Conservation (phyloP, 2,888 invertebrate genomes). For the Calameuta filiformis region DNA sequence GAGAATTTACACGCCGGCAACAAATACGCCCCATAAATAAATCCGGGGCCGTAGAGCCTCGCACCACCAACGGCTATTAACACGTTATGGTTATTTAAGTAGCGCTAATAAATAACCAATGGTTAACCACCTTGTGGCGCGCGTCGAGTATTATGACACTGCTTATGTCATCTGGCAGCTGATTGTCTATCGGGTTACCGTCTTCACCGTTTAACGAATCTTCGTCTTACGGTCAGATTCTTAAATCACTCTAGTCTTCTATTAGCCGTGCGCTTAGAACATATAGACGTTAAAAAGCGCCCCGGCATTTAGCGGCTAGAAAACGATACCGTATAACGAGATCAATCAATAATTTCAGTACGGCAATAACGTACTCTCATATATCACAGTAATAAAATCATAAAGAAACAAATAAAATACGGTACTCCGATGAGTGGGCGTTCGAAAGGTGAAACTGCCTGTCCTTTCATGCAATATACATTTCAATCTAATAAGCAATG, state of each 20-base stretch:
- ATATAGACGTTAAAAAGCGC: background rate
- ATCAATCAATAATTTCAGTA: background rate
- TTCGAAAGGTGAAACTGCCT: conserved; percentile 35
- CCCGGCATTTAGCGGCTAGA: background rate
- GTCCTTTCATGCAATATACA: background rate
- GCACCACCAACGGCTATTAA: conserved; percentile 50
- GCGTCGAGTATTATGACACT: conserved; percentile 65
- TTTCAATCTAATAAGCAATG: background rate
- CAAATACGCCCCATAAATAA: conserved; percentile 57
- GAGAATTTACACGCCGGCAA: conserved; percentile 53
- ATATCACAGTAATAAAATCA: background rate
- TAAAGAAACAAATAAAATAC: background rate
- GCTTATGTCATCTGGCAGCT: conserved; percentile 8
- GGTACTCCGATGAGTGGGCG: conserved; percentile 13
- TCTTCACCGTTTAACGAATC: background rate
- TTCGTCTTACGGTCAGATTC: background rate
- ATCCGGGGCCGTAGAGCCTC: conserved; percentile 39
- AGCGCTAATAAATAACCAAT: conserved; percentile 55
- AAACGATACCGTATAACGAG: background rate
- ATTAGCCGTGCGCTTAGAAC: background rate
- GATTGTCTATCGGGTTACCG: background rate
- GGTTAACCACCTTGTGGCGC: conserved; percentile 35
- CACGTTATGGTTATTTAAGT: conserved; percentile 58
- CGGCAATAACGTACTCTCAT: background rate
- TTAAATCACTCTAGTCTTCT: background rate